Conservation (phyloP, 2,888 invertebrate genomes). For the Horisme vitalbata region DNA sequence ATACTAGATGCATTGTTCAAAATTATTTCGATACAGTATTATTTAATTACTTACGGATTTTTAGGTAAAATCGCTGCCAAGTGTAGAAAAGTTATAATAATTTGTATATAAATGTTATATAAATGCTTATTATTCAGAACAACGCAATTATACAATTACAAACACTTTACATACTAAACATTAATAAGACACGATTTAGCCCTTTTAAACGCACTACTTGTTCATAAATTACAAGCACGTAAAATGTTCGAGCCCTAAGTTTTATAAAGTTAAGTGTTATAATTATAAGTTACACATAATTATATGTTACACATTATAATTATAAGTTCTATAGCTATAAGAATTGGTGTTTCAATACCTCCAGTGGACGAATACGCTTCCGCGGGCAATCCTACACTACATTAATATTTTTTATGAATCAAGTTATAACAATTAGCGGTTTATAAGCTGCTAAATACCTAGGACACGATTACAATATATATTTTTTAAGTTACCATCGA, state of each 20-base stretch:
- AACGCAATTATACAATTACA: constrained; percentile 21
- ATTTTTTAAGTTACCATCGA: too few species aligned
- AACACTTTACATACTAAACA: constrained; percentile 36
- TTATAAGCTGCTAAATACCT: constrained; percentile 38
- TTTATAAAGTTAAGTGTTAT: constrained; percentile 6
- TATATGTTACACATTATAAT: constrained; percentile 23
- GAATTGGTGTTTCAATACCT: constrained; percentile 78
- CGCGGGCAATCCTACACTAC: constrained; percentile 56
- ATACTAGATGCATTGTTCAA: constrained; percentile 21
- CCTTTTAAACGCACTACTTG: constrained; percentile 36
- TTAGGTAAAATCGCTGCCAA: background rate
- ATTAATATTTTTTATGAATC: constrained; percentile 18
- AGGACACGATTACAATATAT: constrained; percentile 38
- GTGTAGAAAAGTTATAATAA: background rate
- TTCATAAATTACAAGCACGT: constrained; percentile 28
- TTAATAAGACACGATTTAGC: constrained; percentile 63
- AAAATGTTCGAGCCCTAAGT: constrained; percentile 27
- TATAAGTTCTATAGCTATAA: constrained; percentile 49
- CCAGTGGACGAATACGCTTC: constrained; percentile 75
- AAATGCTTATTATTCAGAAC: constrained; percentile 27
- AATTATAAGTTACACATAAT: constrained; percentile 24
- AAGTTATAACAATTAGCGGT: constrained; percentile 9
- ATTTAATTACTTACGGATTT: background rate
- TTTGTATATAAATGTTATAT: background rate
- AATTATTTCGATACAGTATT: constrained; percentile 4